Percentiles rank a stretch among this genome's conserved stretches.
These are phyloP conservation scores for Hystrix brachyura DNA, from an alignment of 2,113 vertebrate species.

Conservation along the genomic window DNA sequence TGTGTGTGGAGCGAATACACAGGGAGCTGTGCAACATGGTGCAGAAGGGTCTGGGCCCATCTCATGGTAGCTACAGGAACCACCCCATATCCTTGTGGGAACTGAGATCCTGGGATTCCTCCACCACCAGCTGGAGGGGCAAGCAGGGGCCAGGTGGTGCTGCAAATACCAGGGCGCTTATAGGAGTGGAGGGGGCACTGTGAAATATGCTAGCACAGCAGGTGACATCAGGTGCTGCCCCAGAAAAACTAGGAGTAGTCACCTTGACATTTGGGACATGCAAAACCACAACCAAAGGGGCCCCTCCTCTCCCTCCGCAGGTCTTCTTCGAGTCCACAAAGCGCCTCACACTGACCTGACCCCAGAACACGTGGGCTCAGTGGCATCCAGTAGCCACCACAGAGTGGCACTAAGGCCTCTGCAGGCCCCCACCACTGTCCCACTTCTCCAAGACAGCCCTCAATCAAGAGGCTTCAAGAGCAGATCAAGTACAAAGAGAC, in stretches of 20 bases:
- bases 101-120: not conserved
- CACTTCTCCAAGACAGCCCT: not conserved
- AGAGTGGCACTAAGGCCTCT: not conserved
- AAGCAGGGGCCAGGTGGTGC: fast-evolving
- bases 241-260: not conserved
- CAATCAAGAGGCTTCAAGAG: fast-evolving
- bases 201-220: fast-evolving
- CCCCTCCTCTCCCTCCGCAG: not conserved
- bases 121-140: fast-evolving
- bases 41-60: not conserved
- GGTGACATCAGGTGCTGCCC: not conserved
- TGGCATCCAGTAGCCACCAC: not conserved
- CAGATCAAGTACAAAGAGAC: not conserved
- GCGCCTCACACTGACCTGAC: not conserved
- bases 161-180: not conserved
- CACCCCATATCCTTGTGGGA: not conserved
- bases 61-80: not conserved
- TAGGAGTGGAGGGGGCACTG: not conserved
- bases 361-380: not conserved
- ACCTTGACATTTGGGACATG: not conserved
- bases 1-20: fast-evolving
- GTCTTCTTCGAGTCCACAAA: not conserved
- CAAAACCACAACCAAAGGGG: not conserved
- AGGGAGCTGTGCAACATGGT: not conserved
- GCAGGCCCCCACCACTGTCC: too few species aligned